phyloP scores from a whole-genome alignment of 2,113 vertebrate genomes.

The Mionectes macconnelli region DNA sequence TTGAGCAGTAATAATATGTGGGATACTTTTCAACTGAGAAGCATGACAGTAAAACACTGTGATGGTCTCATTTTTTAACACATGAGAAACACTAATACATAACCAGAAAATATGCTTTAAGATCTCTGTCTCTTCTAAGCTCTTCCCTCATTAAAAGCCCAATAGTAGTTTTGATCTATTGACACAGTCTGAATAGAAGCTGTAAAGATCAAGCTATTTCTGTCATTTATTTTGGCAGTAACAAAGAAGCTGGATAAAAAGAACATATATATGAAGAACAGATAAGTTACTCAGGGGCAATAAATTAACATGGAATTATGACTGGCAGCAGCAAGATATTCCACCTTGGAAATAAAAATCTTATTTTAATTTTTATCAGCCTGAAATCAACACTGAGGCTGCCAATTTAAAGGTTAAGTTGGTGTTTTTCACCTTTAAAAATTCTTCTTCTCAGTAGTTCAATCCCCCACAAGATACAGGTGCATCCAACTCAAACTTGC shows the following conservation, averaged over 20 bases:
- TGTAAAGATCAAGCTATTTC: background rate
- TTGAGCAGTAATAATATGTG: background rate
- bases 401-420: background rate
- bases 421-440: background rate
- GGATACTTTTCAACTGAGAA: background rate
- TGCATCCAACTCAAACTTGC: background rate
- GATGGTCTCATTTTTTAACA: background rate
- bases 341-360: background rate
- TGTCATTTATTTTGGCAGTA: background rate
- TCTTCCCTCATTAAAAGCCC: slow-evolving; percentile 6
- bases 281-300: background rate
- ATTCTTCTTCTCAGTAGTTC: background rate
- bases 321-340: background rate
- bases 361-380: background rate
- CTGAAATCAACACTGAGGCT: background rate
- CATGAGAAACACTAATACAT: background rate
- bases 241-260: background rate
- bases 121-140: background rate
- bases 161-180: background rate
- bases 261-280: background rate
- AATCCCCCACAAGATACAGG: background rate
- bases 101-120: slow-evolving; percentile 13
- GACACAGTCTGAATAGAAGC: background rate
- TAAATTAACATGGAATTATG: background rate
- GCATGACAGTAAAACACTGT: background rate